A percentile compares a stretch with the other conserved stretches of the same genome.
Evolutionary conservation across 2,797 vertebrate genomes (phyloP).

Genomic region (Morus bassanus): DNA sequence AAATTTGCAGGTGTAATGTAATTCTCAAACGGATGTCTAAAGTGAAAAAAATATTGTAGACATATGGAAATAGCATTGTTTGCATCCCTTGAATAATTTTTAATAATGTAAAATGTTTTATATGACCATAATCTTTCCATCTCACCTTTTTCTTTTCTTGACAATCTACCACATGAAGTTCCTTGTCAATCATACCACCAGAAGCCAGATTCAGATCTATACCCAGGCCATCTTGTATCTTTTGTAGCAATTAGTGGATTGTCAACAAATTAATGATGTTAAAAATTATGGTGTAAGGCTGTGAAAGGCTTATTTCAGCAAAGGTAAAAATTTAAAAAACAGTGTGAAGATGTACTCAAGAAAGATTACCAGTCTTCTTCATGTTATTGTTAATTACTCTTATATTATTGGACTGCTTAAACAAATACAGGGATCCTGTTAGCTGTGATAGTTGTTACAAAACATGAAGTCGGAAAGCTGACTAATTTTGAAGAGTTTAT

Average conservation of each 20-base stretch:
- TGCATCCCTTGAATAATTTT: neutral
- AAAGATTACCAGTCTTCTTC: neutral
- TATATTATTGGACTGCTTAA: neutral
- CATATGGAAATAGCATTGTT: neutral
- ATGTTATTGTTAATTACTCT: neutral
- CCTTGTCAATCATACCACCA: neutral
- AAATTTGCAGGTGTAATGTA: neutral
- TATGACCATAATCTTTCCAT: neutral
- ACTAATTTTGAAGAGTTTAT: neutral
- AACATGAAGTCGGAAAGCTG: neutral
- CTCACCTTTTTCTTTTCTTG: neutral
- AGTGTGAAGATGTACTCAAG: neutral
- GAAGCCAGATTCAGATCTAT: neutral
- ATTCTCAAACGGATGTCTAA: neutral
- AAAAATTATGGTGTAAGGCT: neutral
- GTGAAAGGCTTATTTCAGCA: neutral
- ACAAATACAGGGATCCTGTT: neutral
- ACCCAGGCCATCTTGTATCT: neutral
- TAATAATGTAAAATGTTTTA: neutral
- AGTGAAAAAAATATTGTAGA: neutral
- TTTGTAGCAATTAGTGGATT: neutral
- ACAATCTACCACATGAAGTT: neutral
- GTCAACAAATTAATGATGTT: neutral
- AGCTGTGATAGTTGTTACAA: neutral
- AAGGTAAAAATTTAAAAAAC: neutral